Percentiles rank a stretch among this genome's conserved stretches.
Conservation (phyloP, 2,888 invertebrate genomes). For the Nomada goodeniana region DNA sequence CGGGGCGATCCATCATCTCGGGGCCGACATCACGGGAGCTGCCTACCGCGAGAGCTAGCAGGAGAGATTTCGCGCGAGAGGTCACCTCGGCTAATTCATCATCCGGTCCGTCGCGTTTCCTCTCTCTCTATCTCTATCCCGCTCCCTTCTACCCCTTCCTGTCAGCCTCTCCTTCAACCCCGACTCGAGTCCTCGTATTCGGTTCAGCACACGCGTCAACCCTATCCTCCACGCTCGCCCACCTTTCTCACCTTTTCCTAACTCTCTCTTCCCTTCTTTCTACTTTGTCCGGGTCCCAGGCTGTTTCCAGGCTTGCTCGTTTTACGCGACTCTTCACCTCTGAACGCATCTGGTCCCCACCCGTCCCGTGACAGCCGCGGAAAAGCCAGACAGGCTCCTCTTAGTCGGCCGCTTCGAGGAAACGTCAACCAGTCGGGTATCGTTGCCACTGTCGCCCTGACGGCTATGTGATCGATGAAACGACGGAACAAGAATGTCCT, state of each 20-base stretch:
- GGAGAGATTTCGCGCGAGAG: constrained; percentile 82
- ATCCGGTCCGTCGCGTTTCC: constrained; percentile 75
- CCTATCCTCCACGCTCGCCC: constrained; percentile 50
- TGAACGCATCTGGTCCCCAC: background rate
- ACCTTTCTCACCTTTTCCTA: constrained; percentile 46
- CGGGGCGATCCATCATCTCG: constrained; percentile 82
- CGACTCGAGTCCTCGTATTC: constrained; percentile 34
- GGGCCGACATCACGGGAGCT: constrained; percentile 78
- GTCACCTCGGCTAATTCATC: constrained; percentile 83
- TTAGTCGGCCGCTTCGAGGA: constrained; percentile 36
- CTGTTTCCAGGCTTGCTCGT: constrained; percentile 35
- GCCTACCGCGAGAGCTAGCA: constrained; percentile 78
- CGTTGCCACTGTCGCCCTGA: constrained; percentile 56
- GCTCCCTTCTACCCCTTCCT: constrained; percentile 22
- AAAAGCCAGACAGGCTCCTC: constrained; percentile 43
- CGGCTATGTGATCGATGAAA: constrained; percentile 68
- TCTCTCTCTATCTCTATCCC: constrained; percentile 50
- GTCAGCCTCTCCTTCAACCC: background rate
- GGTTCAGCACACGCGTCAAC: constrained; percentile 30
- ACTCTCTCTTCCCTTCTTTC: background rate
- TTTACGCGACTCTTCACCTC: constrained; percentile 25
- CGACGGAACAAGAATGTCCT: constrained; percentile 39
- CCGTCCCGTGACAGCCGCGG: constrained; percentile 32
- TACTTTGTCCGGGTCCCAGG: background rate
- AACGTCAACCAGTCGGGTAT: constrained; percentile 50